These are phyloP conservation scores for Enhydra lutris DNA, from an alignment of 2,113 vertebrate genomes.

Conservation along the genomic window DNA sequence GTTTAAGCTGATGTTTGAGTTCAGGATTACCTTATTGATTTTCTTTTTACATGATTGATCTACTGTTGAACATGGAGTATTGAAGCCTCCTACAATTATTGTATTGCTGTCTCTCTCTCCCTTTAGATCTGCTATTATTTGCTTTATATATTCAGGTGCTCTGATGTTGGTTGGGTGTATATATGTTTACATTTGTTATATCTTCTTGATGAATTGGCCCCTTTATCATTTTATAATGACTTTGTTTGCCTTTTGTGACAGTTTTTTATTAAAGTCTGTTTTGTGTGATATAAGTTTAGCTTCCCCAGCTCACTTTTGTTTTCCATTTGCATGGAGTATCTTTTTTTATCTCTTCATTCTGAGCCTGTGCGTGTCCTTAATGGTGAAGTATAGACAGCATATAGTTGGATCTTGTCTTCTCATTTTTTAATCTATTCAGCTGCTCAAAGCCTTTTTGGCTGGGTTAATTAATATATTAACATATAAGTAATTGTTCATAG, in stretches of 20 bases:
- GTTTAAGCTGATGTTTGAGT: neutral
- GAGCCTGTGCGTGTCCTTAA: neutral
- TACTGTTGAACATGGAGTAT: neutral
- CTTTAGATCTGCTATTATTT: neutral
- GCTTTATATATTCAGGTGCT: neutral
- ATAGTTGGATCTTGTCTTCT: neutral
- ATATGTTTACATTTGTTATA: neutral
- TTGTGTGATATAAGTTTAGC: neutral
- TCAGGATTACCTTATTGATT: neutral
- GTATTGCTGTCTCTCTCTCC: neutral
- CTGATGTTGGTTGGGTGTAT: neutral
- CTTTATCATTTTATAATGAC: neutral
- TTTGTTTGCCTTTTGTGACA: neutral
- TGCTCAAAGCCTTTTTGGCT: neutral
- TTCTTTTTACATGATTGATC: neutral
- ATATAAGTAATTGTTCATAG: neutral
- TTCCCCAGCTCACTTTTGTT: neutral
- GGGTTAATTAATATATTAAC: neutral
- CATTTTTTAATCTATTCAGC: neutral
- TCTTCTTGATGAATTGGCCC: neutral
- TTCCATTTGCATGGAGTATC: neutral
- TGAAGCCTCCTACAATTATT: neutral
- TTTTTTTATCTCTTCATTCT: neutral
- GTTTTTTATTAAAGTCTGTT: neutral
- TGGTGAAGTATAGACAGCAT: neutral